Evolutionary conservation across 2,888 invertebrate species (phyloP), one percentile per base, ranked within the genome.

Genomic region (Pegoplata infirma): DNA sequence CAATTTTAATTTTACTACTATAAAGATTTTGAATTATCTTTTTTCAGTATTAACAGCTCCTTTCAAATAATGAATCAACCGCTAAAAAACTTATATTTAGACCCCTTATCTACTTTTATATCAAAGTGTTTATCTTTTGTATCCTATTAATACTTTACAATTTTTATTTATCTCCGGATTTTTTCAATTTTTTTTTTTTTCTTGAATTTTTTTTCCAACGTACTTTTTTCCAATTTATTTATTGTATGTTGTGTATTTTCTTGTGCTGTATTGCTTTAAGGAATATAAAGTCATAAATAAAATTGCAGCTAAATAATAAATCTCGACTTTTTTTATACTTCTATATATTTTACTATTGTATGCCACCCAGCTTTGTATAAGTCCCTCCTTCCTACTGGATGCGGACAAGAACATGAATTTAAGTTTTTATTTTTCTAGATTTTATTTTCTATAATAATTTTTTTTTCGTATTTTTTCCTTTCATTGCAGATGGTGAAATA

Each of bases 401-500:
- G 46, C 46, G 49, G 28, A 75, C 56, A 68, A 63, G 56, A 75
- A 49, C 49, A 56, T 64, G 32, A 64, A 69, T 55, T 56, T 32
- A 32, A 23, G 53, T 64, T 58, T 63, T 80, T 63, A n/a, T 63
- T 53, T 66, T 66, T 3, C n/a, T n/a, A 40, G n/a, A 53, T 67
- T 61, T 7, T 73, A 2, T 66, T 40, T 40, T 12, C 10, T 61
- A 32, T 46, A 51, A 1, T 44, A 59, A 17, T 28, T 36, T 68
- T 72, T 32, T 46, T 7, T n/a, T 10, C 69, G 19, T 49, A 51
- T 63, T 53, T 49, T 68, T 47, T n/a, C n/a, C n/a, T n/a, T 49
- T 47, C 19, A 36, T 86, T 87, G 21, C 86, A 90, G 90, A 90
- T 87, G 90, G 89, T 69, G 89, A 89, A 84, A 88, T 89, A 67